A percentile compares a stretch with the other conserved stretches of the same genome.
Evolutionary conservation across 2,797 vertebrate species (phyloP).

Genomic region (Coccyzus lansbergi): DNA sequence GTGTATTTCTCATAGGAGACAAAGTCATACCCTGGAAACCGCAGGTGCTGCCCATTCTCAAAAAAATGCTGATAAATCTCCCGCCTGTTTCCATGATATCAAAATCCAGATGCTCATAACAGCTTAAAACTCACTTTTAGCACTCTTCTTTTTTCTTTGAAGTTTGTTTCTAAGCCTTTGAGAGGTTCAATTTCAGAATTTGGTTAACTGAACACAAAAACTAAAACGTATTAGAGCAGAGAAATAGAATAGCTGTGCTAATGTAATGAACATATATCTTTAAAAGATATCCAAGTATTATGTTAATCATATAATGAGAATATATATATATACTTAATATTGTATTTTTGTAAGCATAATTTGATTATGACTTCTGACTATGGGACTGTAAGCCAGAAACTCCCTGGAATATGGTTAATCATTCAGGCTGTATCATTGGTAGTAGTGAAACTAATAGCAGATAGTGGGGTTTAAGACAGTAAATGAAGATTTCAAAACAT

Average conservation of each 20-base stretch:
- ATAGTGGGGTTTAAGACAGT: accelerated
- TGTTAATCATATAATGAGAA: background rate
- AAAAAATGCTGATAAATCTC: background rate
- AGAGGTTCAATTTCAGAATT: background rate
- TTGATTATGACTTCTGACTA: background rate
- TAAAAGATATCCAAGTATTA: background rate
- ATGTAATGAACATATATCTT: background rate
- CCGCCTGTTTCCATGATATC: background rate
- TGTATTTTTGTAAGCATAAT: background rate
- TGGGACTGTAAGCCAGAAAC: background rate
- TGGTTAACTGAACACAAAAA: background rate
- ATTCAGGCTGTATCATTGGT: background rate
- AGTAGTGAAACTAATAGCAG: background rate
- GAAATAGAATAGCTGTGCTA: background rate
- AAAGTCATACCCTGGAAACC: background rate
- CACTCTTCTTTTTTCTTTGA: slow-evolving; percentile 25
- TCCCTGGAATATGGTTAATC: background rate
- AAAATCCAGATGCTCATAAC: slow-evolving; percentile 14
- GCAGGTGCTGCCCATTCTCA: slow-evolving; percentile 13
- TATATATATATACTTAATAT: background rate
- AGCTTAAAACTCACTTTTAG: background rate
- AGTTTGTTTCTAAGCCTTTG: background rate
- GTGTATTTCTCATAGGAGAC: background rate
- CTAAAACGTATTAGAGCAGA: background rate
- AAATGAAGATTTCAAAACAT: background rate